These are phyloP conservation scores for Acridotheres tristis DNA, from an alignment of 2,797 vertebrate genomes.

Conservation along the genomic window DNA sequence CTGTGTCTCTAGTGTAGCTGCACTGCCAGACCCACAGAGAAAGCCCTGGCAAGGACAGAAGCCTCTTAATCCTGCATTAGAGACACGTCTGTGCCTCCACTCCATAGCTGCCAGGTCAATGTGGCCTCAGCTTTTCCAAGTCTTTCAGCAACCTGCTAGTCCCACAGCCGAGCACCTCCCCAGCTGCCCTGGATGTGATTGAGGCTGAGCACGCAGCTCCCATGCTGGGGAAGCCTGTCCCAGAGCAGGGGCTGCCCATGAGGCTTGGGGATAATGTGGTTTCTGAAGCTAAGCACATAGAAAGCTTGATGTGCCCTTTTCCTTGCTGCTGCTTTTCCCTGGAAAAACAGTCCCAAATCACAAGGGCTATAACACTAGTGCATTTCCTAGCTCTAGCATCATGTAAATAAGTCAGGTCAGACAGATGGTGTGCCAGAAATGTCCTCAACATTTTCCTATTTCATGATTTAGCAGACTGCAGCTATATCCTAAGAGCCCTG, in stretches of 20 bases:
- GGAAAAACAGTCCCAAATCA: background rate
- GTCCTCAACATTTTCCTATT: background rate
- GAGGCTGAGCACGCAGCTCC: rapidly evolving
- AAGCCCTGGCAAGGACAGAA: background rate
- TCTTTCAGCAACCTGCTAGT: background rate
- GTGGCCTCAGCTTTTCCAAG: background rate
- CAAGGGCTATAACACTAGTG: background rate
- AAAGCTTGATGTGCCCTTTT: background rate
- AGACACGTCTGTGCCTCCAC: background rate
- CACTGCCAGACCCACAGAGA: background rate
- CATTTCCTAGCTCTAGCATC: background rate
- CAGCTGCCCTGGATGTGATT: background rate
- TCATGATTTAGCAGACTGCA: background rate
- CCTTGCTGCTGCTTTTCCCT: background rate
- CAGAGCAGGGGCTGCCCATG: background rate
- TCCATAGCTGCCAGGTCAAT: background rate
- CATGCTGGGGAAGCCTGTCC: rapidly evolving
- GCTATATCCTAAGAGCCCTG: background rate
- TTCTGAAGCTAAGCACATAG: background rate
- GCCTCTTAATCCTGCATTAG: background rate
- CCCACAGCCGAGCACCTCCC: background rate
- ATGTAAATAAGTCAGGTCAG: conserved; percentile 10
- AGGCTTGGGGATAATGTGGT: rapidly evolving
- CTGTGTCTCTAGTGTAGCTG: background rate
- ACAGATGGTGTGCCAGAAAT: background rate